Evolutionary conservation across 2,113 vertebrate species (phyloP), one percentile per base, ranked within the genome.

Genomic region (Cheirogaleus medius): DNA sequence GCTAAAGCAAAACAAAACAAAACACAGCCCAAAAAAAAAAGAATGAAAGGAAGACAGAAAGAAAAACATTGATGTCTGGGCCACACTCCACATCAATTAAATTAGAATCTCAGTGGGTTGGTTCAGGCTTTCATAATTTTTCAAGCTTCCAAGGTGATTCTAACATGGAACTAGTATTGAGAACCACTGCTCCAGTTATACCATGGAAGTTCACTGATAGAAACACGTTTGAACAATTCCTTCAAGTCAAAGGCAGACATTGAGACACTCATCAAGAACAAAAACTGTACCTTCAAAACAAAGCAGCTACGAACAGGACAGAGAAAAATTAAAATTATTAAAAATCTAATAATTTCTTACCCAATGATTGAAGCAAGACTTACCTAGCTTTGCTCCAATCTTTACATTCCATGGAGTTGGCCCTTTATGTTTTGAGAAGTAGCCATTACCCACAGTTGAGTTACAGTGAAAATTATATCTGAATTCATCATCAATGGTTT

Each of bases 31-130:
- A 84, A 71, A n/a, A 18, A 91, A 69, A 80, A 58, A n/a, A 14
- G 52, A 54, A 54, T 54, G 17, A 54, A 54, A 54, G 52, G 52
- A 54, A 54, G 52, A 54, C 52, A 90, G 54, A 20, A 52, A 54
- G 18, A 44, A 78, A 78, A 91, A 83, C 32, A 56, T 14, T 29
- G 81, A n/a, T 54, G 63, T 34, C 32, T 95, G 54, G 39, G 71
- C 64, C 73, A 39, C 13, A 77, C 76, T 95, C 66, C 68, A 83
- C 39, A 85, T 9, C 78, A 95, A 71, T 95, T 92, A 94, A 85
- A 96, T 27, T 52, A 23, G 49, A 89, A 69, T 88, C 3, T 58
- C 37, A 47, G 21, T 44, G 82, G 71, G 14, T 5, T 42, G 52
- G 37, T 0, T 0, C 20, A 66, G 52, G 3, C 25, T 80, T 89